Conservation (phyloP, 2,113 vertebrate genomes). For the Cephalopterus ornatus region DNA sequence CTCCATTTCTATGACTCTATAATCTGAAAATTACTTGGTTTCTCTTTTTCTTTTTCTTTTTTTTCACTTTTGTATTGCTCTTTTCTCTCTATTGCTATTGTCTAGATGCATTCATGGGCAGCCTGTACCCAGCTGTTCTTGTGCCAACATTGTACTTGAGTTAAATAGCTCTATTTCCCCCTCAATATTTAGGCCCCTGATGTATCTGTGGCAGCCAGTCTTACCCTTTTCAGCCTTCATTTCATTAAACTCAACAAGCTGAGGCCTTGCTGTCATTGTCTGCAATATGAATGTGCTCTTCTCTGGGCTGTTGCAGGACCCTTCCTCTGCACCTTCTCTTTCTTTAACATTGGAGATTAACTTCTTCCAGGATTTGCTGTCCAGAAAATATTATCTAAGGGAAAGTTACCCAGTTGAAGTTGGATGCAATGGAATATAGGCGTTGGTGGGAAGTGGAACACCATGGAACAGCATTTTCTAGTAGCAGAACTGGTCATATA, state of each 20-base stretch:
- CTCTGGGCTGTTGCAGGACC: background rate
- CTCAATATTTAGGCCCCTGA: background rate
- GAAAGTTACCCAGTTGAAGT: background rate
- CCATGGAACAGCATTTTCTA: background rate
- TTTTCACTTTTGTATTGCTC: background rate
- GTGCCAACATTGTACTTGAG: conserved; percentile 55
- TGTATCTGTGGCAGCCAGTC: background rate
- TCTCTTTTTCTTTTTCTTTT: background rate
- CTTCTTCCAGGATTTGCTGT: background rate
- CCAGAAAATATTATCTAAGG: background rate
- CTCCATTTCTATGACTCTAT: conserved; percentile 9
- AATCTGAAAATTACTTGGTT: conserved; percentile 22
- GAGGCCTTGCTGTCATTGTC: background rate
- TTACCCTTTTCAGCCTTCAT: background rate
- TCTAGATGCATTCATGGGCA: conserved; percentile 45
- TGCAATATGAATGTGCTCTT: background rate
- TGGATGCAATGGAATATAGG: background rate
- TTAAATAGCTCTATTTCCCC: conserved; percentile 27
- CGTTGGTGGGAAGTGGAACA: background rate
- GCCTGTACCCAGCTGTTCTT: conserved; percentile 38
- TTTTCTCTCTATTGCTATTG: conserved; percentile 39
- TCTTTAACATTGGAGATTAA: background rate
- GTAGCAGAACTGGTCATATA: background rate
- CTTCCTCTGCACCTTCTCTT: background rate
- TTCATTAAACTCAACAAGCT: background rate